Conservation (phyloP, 2,113 vertebrate species). For the Chlorodrepanis virens region DNA sequence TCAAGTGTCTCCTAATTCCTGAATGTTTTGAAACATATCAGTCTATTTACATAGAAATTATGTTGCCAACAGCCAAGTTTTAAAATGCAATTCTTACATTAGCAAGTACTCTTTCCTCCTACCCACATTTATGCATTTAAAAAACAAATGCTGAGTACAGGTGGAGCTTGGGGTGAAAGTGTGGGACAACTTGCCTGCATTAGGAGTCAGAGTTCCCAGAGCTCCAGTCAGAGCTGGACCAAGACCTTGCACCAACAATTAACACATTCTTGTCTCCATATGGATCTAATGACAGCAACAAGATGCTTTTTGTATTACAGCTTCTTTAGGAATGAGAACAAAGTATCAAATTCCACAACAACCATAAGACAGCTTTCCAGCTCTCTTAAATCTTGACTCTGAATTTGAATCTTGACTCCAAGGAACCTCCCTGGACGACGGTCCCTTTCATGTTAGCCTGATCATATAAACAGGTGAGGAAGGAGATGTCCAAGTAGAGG, state of each 20-base stretch:
- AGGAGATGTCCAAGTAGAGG: background rate
- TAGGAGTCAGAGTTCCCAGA: background rate
- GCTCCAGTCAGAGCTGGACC: background rate
- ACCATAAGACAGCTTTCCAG: background rate
- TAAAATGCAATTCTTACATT: background rate
- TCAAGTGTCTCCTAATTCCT: background rate
- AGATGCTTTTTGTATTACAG: background rate
- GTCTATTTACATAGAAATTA: background rate
- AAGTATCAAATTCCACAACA: background rate
- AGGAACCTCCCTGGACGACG: background rate
- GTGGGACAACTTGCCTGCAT: background rate
- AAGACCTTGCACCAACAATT: background rate
- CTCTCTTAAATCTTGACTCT: background rate
- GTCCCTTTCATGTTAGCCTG: background rate
- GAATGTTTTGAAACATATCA: background rate
- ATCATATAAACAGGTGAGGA: background rate
- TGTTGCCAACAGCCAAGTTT: background rate
- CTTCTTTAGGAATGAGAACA: background rate
- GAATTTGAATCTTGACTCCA: background rate
- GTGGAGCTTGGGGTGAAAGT: background rate
- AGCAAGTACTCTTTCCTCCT: background rate
- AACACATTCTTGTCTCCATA: background rate
- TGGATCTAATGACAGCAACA: rapidly evolving
- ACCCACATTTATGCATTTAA: background rate
- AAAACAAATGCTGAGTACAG: background rate